Evolutionary conservation across 2,113 vertebrate genomes (phyloP).

Genomic region (Microcebus ravelobensis): DNA sequence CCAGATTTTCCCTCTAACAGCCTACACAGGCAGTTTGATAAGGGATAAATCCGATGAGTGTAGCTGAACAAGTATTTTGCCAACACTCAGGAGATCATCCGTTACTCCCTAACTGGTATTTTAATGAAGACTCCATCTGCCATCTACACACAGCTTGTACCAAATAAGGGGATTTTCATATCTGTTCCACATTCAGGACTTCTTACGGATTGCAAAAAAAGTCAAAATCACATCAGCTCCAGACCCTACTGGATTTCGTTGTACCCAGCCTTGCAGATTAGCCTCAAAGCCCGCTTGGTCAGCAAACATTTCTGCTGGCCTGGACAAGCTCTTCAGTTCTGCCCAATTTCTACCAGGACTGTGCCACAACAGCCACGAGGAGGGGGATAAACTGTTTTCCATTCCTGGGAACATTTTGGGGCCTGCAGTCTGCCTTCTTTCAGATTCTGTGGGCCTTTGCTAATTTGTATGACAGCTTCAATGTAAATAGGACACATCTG

Average conservation of each 20-base stretch:
- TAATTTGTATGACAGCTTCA: slow-evolving; percentile 78
- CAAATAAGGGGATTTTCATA: slow-evolving; percentile 42
- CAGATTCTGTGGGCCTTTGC: slow-evolving; percentile 62
- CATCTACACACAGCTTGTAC: neutral
- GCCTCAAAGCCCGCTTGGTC: slow-evolving; percentile 34
- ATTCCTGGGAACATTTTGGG: neutral
- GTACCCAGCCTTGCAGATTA: slow-evolving; percentile 35
- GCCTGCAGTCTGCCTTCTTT: slow-evolving; percentile 63
- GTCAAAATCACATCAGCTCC: neutral
- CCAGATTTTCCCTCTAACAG: neutral
- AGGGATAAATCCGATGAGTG: neutral
- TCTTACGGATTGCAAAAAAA: slow-evolving; percentile 26
- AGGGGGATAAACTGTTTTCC: slow-evolving; percentile 6
- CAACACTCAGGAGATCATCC: neutral
- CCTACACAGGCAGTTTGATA: neutral
- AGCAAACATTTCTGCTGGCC: slow-evolving; percentile 44
- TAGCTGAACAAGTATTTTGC: slow-evolving; percentile 5
- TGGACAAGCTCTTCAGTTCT: slow-evolving; percentile 13
- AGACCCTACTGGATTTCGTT: neutral
- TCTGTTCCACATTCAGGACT: slow-evolving; percentile 13
- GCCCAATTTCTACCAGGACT: neutral
- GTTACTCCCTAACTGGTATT: neutral
- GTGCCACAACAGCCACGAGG: neutral
- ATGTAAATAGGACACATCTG: slow-evolving; percentile 80
- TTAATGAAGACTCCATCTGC: slow-evolving; percentile 28